A percentile compares a stretch with the other conserved stretches of the same genome.
Conservation (phyloP, 2,113 vertebrate species). For the Elanoides forficatus region DNA sequence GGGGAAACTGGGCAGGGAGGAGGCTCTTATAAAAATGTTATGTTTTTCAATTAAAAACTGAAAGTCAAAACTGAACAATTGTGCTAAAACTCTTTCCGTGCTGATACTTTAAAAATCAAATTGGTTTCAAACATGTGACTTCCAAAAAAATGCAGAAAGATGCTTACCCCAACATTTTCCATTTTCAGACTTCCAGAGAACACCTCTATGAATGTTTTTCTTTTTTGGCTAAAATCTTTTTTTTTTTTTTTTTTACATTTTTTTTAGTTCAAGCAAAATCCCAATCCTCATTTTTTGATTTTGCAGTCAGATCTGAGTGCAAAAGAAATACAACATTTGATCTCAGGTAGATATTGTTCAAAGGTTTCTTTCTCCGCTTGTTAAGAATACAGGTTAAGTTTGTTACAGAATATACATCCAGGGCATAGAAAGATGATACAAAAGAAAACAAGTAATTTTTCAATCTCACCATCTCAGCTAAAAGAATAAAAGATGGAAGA, state of each 20-base stretch:
- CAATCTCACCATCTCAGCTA: not conserved
- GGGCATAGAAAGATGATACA: not conserved
- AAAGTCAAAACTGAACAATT: not conserved
- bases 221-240: not conserved
- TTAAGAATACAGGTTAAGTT: conserved; percentile 32
- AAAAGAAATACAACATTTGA: not conserved
- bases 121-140: conserved; percentile 8
- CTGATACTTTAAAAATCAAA: not conserved
- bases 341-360: conserved; percentile 1
- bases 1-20: not conserved
- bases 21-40: not conserved
- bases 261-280: not conserved
- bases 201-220: not conserved
- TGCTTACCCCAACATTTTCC: not conserved
- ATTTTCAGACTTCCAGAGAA: not conserved
- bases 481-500: not conserved
- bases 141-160: not conserved
- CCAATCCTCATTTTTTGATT: not conserved
- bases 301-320: not conserved
- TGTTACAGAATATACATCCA: not conserved
- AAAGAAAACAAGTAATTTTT: conserved; percentile 30
- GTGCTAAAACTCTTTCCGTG: not conserved
- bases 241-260: not conserved
- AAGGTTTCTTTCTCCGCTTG: not conserved
- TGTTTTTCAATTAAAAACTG: not conserved